A percentile compares a stretch with the other conserved stretches of the same genome.
Conservation (phyloP, 2,797 vertebrate genomes). For the Pteronotus mesoamericanus region DNA sequence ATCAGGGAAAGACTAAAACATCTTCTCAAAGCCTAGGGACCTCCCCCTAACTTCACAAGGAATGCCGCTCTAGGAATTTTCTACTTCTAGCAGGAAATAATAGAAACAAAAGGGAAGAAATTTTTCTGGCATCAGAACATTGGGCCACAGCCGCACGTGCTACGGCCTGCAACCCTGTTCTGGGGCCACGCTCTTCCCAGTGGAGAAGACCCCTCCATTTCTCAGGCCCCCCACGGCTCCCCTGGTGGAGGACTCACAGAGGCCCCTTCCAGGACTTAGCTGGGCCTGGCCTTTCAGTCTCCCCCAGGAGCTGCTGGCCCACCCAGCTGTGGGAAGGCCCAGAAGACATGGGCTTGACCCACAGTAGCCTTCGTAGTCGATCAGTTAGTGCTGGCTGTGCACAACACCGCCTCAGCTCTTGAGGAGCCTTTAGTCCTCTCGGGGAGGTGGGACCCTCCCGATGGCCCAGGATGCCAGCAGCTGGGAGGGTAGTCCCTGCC, state of each 20-base stretch:
- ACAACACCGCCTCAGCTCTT: rapidly evolving
- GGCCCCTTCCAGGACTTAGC: background rate
- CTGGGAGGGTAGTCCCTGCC: background rate
- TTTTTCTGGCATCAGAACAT: background rate
- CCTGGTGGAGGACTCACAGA: background rate
- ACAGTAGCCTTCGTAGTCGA: too few species aligned
- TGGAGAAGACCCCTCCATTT: background rate
- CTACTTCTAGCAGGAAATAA: background rate
- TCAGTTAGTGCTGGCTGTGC: too few species aligned
- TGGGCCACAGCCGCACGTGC: too few species aligned
- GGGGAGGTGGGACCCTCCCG: rapidly evolving
- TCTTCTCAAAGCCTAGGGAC: background rate
- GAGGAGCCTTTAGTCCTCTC: background rate
- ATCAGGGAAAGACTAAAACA: background rate
- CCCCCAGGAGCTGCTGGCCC: too few species aligned
- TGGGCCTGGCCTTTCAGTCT: background rate
- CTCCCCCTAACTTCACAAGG: background rate
- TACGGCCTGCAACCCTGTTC: background rate
- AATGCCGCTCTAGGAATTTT: background rate
- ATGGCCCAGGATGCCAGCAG: background rate
- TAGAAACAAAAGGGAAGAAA: background rate
- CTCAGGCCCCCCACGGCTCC: rapidly evolving
- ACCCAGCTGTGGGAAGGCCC: rapidly evolving
- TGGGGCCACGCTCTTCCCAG: background rate
- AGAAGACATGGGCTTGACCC: too few species aligned